Conservation (phyloP, 2,797 vertebrate species). For the Clarias pachynema region DNA sequence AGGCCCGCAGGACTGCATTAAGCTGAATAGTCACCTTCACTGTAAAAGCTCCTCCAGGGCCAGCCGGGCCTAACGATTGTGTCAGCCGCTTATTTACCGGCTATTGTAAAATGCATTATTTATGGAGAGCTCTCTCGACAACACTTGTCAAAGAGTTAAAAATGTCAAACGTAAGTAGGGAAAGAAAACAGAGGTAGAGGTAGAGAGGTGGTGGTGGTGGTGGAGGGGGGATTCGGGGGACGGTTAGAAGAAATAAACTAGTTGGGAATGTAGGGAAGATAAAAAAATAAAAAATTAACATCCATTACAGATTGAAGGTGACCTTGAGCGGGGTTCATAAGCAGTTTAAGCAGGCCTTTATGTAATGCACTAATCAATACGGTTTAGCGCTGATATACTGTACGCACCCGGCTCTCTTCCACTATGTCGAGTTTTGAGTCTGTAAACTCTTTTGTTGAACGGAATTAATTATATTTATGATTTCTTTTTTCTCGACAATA, state of each 20-base stretch:
- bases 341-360: slow-evolving; percentile 89
- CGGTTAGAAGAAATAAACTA: slow-evolving; percentile 11
- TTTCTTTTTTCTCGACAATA: slow-evolving; percentile 38
- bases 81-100: slow-evolving; percentile 96
- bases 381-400: slow-evolving; percentile 38
- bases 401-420: too few relatives aligned
- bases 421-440: neutral
- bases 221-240: neutral
- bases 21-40: slow-evolving; percentile 98
- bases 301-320: slow-evolving; percentile 91
- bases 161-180: slow-evolving; percentile 87
- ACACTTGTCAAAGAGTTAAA: slow-evolving; percentile 92
- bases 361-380: slow-evolving; percentile 81
- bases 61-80: slow-evolving; percentile 88
- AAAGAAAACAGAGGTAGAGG: slow-evolving; percentile 2
- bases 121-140: slow-evolving; percentile 92
- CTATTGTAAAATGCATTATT: slow-evolving; percentile 99
- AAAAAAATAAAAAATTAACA: slow-evolving; percentile 81
- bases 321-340: slow-evolving; percentile 85
- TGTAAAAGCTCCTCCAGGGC: slow-evolving; percentile 94
- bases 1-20: slow-evolving; percentile 87
- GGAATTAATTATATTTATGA: slow-evolving; percentile 45
- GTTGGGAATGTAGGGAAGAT: slow-evolving; percentile 68
- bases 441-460: slow-evolving; percentile 18
- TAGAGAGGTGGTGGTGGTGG: neutral